Evolutionary conservation across 2,113 vertebrate species (phyloP).

Genomic region (Aldabrachelys gigantea): DNA sequence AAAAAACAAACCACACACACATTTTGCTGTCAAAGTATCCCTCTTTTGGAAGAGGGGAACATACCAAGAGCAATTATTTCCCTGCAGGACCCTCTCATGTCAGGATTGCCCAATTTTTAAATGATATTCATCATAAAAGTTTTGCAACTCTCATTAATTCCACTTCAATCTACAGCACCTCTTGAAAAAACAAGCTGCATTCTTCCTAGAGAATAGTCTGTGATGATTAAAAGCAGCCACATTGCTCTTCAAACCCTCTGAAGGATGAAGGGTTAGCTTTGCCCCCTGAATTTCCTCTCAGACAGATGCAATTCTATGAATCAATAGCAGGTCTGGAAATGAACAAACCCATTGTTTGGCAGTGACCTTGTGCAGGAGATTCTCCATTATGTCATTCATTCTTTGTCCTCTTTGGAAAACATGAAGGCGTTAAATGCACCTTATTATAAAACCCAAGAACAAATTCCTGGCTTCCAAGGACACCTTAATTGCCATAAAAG

Average conservation of each 20-base stretch:
- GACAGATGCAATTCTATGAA: neutral
- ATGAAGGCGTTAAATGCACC: neutral
- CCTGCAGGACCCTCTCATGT: neutral
- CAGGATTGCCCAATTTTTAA: slow-evolving; percentile 43
- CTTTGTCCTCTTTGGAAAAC: neutral
- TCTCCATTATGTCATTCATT: neutral
- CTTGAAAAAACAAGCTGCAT: slow-evolving; percentile 11
- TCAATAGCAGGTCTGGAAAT: neutral
- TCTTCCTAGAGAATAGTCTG: neutral
- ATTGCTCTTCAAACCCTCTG: neutral
- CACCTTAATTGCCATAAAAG: neutral
- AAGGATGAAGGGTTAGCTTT: neutral
- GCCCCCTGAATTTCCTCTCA: slow-evolving; percentile 8
- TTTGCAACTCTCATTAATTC: slow-evolving; percentile 36
- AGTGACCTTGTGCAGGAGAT: neutral
- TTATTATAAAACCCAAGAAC: neutral
- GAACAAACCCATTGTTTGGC: neutral
- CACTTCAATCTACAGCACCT: slow-evolving; percentile 1
- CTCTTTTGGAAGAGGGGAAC: neutral
- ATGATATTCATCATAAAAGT: slow-evolving; percentile 28
- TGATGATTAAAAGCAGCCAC: neutral
- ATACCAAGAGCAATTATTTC: slow-evolving; percentile 1
- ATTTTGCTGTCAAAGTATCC: neutral
- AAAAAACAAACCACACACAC: accelerated
- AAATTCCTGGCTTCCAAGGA: neutral